Base-by-base conservation (phyloP, 2,888 invertebrate species). In the Monoplex corrugatus region DNA sequence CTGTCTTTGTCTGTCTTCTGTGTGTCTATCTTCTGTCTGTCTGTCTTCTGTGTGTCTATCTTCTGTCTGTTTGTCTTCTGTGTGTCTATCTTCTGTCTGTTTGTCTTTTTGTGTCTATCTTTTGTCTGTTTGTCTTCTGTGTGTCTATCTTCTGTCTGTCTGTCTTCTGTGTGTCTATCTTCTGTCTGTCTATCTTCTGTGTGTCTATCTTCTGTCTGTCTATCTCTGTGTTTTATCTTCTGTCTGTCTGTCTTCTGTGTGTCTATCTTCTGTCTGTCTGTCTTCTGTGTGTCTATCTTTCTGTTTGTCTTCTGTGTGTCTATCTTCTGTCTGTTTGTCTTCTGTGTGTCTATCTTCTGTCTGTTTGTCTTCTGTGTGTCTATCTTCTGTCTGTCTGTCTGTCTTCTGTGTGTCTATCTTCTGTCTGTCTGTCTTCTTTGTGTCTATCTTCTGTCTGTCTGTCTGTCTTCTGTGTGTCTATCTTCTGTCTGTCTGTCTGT, bases 381-480 rank as follows among this genome's bases (percentile, higher is more conserved):
- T n/a, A n/a, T n/a, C n/a, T n/a, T n/a, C n/a, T n/a, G n/a, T n/a
- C n/a, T n/a, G n/a, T n/a, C n/a, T n/a, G n/a, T n/a, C n/a, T n/a
- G n/a, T n/a, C n/a, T n/a, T n/a, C n/a, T n/a, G n/a, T n/a, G n/a
- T 82, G 28, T 40, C 82, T 40, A 28, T 82, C 23, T 35, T n/a
- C 8, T 82, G 82, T 82, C 40, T 82, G 82, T 82, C 82, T 40
- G 43, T 82, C 82, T 82, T 10, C 75, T 75, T n/a, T 28, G 28
- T 35, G 8, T 28, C 35, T 35, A 10, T 35, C 75, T 75, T 28
- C 28, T 35, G 35, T 75, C 35, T 75, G 16, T 75, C 28, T 75
- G 16, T 75, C 28, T 35, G 16, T 75, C n/a, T 75, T 28, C 8
- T 75, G 8, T n/a, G 8, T 75, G 8, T 28, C 35, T 19, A 35